Percentiles rank a stretch among this genome's conserved stretches.
These are phyloP conservation scores for Bombycilla garrulus DNA, from an alignment of 2,113 vertebrate species.

Conservation along the genomic window DNA sequence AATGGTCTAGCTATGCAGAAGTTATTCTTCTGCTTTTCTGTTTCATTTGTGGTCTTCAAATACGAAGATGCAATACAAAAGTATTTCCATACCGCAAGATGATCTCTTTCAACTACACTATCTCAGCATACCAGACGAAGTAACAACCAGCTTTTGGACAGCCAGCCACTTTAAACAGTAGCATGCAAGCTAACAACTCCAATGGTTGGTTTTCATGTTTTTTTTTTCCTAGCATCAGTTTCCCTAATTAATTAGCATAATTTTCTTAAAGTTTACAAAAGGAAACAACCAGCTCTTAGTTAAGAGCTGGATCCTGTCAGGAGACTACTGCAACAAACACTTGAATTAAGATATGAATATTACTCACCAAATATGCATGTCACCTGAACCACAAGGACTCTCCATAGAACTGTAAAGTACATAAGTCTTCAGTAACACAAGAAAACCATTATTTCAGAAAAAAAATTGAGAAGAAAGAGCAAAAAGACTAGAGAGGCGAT, in stretches of 20 bases:
- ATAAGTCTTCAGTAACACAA: neutral
- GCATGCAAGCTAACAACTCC: conserved; percentile 38
- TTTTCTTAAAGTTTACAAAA: neutral
- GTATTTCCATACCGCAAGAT: conserved; percentile 25
- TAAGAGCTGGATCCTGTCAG: neutral
- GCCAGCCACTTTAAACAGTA: conserved; percentile 50
- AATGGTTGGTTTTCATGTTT: neutral
- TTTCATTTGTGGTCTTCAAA: conserved; percentile 67
- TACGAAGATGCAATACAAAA: conserved; percentile 57
- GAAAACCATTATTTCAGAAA: neutral
- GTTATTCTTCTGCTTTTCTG: conserved; percentile 63
- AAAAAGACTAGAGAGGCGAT: neutral
- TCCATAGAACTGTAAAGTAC: neutral
- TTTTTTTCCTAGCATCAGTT: neutral
- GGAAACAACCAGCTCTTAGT: neutral
- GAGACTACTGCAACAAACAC: neutral
- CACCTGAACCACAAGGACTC: neutral
- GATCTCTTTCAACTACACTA: conserved; percentile 64
- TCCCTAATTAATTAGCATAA: conserved; percentile 4
- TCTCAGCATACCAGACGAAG: conserved; percentile 65
- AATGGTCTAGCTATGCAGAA: conserved; percentile 57
- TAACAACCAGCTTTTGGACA: conserved; percentile 60
- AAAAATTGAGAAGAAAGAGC: neutral
- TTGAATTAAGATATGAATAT: neutral
- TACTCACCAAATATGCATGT: neutral